Base-by-base conservation (phyloP, 2,888 invertebrate genomes). In the Eilema caniola region DNA sequence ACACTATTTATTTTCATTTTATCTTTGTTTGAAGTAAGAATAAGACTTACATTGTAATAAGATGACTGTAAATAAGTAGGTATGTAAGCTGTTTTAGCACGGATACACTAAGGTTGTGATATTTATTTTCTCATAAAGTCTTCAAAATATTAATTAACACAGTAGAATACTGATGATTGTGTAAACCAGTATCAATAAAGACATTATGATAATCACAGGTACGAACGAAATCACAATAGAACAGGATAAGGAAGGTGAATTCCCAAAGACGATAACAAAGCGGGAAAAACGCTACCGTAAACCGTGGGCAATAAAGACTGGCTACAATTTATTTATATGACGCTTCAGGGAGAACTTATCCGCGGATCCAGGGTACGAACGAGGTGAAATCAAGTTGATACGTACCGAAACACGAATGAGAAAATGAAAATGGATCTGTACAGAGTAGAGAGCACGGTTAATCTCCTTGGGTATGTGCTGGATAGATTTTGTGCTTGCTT, bases 271-370 rank as follows among this genome's bases (percentile, higher is more conserved):
- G 87, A 90, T 92, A 92, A 92, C 90, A 90, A 85, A 86, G 86
- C 86, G 88, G 88, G 92, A 93, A 93, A 93, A 94, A 93, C 88
- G 90, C 86, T 90, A 86, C 90, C 88, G 91, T 90, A 90, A 92
- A 92, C 91, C 90, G 88, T 88, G 87, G 79, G 93, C 91, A 93
- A 94, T 94, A 94, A 95, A 94, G 93, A 92, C 93, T 89, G 90
- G 88, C 93, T 91, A 95, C 95, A 95, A 95, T 95, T 95, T 95
- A 95, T 95, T 95, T 95, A 94, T 95, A 95, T 94, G 94, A 93
- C 90, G 92, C 94, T 91, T 93, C 85, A 84, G 95, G 95, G 95
- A 93, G 92, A 92, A 93, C 90, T 95, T 94, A 93, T 88, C 92
- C 91, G 84, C 88, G 86, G 90, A 91, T 87, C 90, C 85, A 86